A percentile compares a stretch with the other conserved stretches of the same genome.
Evolutionary conservation across 2,113 vertebrate genomes (phyloP).

Genomic region (Misgurnus mizolepis): DNA sequence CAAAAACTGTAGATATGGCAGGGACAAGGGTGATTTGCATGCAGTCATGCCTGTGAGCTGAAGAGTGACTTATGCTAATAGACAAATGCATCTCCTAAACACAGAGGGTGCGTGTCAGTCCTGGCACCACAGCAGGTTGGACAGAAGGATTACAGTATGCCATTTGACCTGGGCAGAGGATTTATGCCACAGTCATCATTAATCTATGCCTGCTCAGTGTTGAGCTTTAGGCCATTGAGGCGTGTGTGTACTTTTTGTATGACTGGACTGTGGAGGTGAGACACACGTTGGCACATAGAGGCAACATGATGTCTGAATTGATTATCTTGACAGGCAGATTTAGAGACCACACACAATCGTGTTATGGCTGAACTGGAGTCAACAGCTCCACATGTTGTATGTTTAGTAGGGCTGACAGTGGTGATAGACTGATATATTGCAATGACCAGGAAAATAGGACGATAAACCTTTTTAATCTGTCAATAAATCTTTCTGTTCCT

Average conservation of each 20-base stretch:
- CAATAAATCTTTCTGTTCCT: no score
- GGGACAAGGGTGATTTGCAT: not conserved
- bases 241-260: not conserved
- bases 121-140: slow-evolving; percentile 20
- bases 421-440: no score
- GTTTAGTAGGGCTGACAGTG: no score
- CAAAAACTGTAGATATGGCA: not conserved
- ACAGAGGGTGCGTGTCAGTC: slow-evolving; percentile 16
- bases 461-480: no score
- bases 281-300: not conserved
- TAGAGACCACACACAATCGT: not conserved
- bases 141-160: slow-evolving; percentile 13
- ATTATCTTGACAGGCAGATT: not conserved
- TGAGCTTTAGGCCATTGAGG: not conserved
- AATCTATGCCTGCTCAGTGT: not conserved
- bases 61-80: not conserved
- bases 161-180: slow-evolving; percentile 28
- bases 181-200: slow-evolving; percentile 24
- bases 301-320: not conserved
- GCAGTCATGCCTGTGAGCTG: not conserved
- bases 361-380: not conserved
- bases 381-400: no score
- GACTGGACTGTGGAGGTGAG: not conserved
- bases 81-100: not conserved
- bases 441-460: no score